Base-by-base conservation (phyloP, 2,113 vertebrate genomes). In the Odontophorus gujanensis region DNA sequence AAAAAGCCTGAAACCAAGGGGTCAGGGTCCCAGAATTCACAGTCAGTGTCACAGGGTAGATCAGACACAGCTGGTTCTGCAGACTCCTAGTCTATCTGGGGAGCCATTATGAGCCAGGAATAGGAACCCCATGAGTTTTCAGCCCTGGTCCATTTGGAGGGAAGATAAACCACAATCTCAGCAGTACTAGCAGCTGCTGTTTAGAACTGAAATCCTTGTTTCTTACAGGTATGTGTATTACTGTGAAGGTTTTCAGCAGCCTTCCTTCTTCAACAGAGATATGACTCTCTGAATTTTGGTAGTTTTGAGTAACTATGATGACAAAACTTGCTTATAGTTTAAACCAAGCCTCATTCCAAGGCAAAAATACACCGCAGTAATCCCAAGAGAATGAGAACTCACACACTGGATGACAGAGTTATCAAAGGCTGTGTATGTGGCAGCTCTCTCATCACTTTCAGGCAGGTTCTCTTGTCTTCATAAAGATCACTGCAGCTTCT, bases 371-470 rank as follows among this genome's bases (percentile, higher is more conserved):
- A 21, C 45, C 42, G 13, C 78, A 69, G 26, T 72, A 61, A 69
- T 43, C 40, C 11, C 40, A 76, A 73, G 48, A 85, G 45, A 32
- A 81, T 79, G 91, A 87, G 67, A 95, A 85, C 16, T 34, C 8
- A 65, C 89, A 84, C 5, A 1, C 51, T 76, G 26, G 32, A 18
- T 89, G 55, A 76, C 32, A 59, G 58, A 76, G 53, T 74, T 84
- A 78, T 51, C 61, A 91, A 95, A 95, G 40, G 21, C 20, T 73
- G 1, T 58, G 61, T n/a, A 22, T 9, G 34, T 65, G 15, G 43
- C 67, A 91, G 30, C 78, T 85, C 55, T 94, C 87, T 66, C 50
- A 73, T 68, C n/a, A 73, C 48, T 87, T 95, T 73, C 24, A 67
- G 53, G n/a, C 36, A 48, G 40, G 40, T 73, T 80, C 45, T 73